phyloP scores from a whole-genome alignment of 2,888 invertebrate genomes.

The Cheilosia vulpina region DNA sequence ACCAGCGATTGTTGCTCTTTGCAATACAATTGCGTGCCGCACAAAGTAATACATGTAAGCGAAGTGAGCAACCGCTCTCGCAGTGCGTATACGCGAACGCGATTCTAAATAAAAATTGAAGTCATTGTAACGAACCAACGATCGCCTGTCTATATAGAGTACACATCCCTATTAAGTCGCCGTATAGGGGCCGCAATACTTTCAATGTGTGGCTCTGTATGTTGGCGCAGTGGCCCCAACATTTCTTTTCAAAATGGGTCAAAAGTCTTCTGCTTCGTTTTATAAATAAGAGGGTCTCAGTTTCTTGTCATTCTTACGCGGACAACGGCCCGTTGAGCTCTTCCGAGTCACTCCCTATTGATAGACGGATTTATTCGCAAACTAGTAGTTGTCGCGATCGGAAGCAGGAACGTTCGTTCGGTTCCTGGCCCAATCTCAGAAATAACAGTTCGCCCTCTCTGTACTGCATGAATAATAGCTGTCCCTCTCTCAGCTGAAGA shows the following conservation, averaged over 20 bases:
- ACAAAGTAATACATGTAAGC: constrained; percentile 17
- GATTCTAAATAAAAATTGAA: constrained; percentile 40
- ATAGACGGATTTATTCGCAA: constrained; percentile 82
- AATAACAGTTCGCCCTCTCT: constrained; percentile 7
- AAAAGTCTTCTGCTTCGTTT: constrained; percentile 81
- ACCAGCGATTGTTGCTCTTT: constrained; percentile 54
- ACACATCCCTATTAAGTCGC: constrained; percentile 56
- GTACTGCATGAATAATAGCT: background rate
- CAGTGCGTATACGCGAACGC: background rate
- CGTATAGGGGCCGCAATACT: constrained; percentile 50
- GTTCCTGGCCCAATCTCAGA: constrained; percentile 35
- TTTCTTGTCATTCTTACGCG: constrained; percentile 76
- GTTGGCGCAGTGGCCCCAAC: constrained; percentile 71
- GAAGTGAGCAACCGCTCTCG: background rate
- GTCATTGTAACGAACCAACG: constrained; percentile 44
- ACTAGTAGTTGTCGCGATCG: constrained; percentile 83
- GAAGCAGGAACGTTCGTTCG: constrained; percentile 77
- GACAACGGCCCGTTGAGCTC: constrained; percentile 77
- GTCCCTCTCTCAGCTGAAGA: constrained; percentile 24
- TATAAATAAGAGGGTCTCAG: constrained; percentile 72
- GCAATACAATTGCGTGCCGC: constrained; percentile 12
- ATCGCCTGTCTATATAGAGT: constrained; percentile 31
- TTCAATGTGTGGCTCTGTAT: constrained; percentile 37
- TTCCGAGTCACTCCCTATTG: constrained; percentile 69
- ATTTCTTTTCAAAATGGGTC: constrained; percentile 83